Percentiles rank a stretch among this genome's conserved stretches.
These are phyloP conservation scores for Spheniscus humboldti DNA, from an alignment of 2,797 vertebrate species.

Conservation along the genomic window DNA sequence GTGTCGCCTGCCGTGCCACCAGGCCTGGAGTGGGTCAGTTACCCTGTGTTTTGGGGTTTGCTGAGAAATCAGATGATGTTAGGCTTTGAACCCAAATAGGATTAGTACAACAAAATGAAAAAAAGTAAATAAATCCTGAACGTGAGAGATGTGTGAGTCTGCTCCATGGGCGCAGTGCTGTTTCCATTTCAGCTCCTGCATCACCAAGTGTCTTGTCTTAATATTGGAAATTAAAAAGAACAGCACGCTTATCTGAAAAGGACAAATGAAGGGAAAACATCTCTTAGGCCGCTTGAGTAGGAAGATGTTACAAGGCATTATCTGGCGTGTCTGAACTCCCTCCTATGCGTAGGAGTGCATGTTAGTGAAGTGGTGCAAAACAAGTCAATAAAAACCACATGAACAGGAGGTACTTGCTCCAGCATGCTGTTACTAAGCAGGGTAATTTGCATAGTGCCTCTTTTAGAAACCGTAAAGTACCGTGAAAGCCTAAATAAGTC, in stretches of 20 bases:
- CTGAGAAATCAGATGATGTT: neutral
- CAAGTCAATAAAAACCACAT: neutral
- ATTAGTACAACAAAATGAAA: accelerated
- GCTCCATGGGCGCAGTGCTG: accelerated
- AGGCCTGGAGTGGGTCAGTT: accelerated
- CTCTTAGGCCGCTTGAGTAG: neutral
- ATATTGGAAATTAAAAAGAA: neutral
- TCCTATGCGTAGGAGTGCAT: neutral
- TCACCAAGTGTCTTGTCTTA: neutral
- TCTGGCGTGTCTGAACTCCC: neutral
- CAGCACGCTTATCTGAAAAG: neutral
- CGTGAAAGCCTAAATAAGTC: neutral
- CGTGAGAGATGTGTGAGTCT: accelerated
- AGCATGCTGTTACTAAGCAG: neutral
- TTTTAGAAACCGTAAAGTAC: neutral
- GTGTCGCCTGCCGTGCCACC: accelerated
- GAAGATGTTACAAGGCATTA: neutral
- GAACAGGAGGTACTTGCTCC: neutral
- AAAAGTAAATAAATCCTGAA: neutral
- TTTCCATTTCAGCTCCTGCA: neutral
- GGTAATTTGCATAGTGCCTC: neutral
- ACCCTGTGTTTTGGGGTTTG: accelerated
- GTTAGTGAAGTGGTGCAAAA: neutral
- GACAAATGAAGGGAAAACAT: neutral
- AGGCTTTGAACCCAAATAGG: accelerated